Evolutionary conservation across 2,797 vertebrate genomes (phyloP).

Genomic region (Astyanax mexicanus): DNA sequence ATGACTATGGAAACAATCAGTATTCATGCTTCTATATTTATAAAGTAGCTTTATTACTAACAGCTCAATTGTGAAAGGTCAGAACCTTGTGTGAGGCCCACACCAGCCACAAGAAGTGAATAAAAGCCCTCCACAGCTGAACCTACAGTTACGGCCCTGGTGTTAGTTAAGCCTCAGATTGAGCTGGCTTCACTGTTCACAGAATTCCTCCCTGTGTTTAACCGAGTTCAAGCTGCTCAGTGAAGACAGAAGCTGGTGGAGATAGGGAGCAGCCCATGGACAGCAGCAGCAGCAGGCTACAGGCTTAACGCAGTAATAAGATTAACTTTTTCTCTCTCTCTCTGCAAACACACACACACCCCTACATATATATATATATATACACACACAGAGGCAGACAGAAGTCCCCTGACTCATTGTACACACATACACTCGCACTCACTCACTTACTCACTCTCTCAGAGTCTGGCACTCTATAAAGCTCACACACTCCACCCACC

Average conservation of each 20-base stretch:
- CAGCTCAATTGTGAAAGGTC: too few relatives aligned
- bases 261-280: not conserved
- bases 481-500: conserved; percentile 44
- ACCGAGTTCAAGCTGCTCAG: conserved; percentile 10
- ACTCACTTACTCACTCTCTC: not conserved
- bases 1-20: too few relatives aligned
- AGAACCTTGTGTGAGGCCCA: too few relatives aligned
- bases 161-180: not conserved
- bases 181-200: not conserved
- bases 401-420: conserved; percentile 4
- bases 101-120: too few relatives aligned
- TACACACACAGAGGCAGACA: conserved; percentile 9
- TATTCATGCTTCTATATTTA: too few relatives aligned
- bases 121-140: too few relatives aligned
- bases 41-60: too few relatives aligned
- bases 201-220: not conserved
- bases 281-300: conserved; percentile 30
- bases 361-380: conserved; percentile 6
- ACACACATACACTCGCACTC: conserved; percentile 11
- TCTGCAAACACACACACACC: conserved; percentile 5
- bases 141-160: too few relatives aligned
- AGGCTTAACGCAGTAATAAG: conserved; percentile 25
- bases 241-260: not conserved
- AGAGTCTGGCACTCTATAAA: conserved; percentile 8
- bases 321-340: conserved; percentile 28